Evolutionary conservation across 2,888 invertebrate species (phyloP).

Genomic region (Strigamia crassipes): DNA sequence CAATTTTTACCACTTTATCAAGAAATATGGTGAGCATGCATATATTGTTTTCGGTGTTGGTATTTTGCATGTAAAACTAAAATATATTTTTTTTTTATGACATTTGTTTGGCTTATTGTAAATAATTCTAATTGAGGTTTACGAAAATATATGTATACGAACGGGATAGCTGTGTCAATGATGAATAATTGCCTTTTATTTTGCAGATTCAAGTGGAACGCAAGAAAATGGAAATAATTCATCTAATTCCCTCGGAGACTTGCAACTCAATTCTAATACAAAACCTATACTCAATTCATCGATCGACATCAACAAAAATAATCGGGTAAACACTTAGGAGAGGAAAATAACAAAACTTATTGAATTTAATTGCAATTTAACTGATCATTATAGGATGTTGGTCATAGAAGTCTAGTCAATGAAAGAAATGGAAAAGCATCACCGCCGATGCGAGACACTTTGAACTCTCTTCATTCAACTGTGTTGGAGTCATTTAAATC

Average conservation of each 20-base stretch:
- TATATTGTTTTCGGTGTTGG: background rate
- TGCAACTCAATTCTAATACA: conserved; percentile 15
- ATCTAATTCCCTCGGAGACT: background rate
- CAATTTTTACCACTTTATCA: conserved; percentile 52
- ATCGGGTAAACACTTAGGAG: background rate
- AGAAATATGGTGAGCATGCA: conserved; percentile 51
- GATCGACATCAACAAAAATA: conserved; percentile 31
- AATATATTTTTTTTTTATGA: background rate
- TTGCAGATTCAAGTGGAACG: conserved; percentile 1
- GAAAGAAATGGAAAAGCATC: conserved; percentile 18
- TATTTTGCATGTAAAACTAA: background rate
- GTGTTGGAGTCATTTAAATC: conserved; percentile 69
- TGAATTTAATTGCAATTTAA: background rate
- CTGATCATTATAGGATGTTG: background rate
- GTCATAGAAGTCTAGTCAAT: background rate
- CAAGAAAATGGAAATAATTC: conserved; percentile 34
- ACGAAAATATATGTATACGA: too few species aligned
- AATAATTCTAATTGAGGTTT: background rate
- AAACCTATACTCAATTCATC: conserved; percentile 27
- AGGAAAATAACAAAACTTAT: background rate
- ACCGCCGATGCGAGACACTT: conserved; percentile 4
- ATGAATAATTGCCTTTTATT: background rate
- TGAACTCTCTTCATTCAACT: conserved; percentile 51
- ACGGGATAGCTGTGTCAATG: too few species aligned
- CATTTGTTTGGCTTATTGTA: background rate